Percentiles rank a stretch among this genome's conserved stretches.
phyloP scores from a whole-genome alignment of 1,140 invertebrate genomes.

The Drosophila sechellia region DNA sequence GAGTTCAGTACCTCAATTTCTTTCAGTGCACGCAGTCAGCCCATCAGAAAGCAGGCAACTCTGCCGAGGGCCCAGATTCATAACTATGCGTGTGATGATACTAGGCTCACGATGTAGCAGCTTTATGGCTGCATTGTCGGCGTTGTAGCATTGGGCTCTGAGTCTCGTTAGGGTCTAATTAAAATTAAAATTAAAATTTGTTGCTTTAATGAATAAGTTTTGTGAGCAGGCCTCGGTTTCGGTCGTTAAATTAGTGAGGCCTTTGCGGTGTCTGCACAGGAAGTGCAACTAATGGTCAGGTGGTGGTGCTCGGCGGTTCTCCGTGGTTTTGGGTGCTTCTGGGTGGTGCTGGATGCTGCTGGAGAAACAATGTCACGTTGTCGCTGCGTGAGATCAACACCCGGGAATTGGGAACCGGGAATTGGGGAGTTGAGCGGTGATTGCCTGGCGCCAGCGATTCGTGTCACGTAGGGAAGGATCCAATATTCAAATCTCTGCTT shows the following conservation, averaged over 20 bases:
- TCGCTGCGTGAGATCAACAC: constrained; percentile 61
- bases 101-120: constrained; percentile 4
- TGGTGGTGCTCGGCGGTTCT: constrained; percentile 9
- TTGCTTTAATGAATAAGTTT: constrained; percentile 76
- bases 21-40: neutral
- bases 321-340: neutral
- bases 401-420: constrained; percentile 15
- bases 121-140: constrained; percentile 19
- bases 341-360: constrained; percentile 20
- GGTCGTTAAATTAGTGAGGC: constrained; percentile 60
- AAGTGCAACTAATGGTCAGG: constrained; percentile 18
- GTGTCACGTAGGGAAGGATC: constrained; percentile 48
- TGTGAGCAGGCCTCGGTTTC: constrained; percentile 46
- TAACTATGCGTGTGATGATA: constrained; percentile 18
- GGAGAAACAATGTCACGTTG: constrained; percentile 60
- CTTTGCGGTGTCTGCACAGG: constrained; percentile 14
- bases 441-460: constrained; percentile 31
- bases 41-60: constrained; percentile 28
- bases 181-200: constrained; percentile 82
- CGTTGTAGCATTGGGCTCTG: constrained; percentile 22
- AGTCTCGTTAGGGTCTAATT: constrained; percentile 75
- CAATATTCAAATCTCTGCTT: constrained; percentile 35
- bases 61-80: constrained; percentile 19
- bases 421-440: constrained; percentile 17
- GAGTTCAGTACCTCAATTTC: neutral